A percentile compares a stretch with the other conserved stretches of the same genome.
These are phyloP conservation scores for Coranthus polyacanthus DNA, from an alignment of 2,797 vertebrate species.

Conservation along the genomic window DNA sequence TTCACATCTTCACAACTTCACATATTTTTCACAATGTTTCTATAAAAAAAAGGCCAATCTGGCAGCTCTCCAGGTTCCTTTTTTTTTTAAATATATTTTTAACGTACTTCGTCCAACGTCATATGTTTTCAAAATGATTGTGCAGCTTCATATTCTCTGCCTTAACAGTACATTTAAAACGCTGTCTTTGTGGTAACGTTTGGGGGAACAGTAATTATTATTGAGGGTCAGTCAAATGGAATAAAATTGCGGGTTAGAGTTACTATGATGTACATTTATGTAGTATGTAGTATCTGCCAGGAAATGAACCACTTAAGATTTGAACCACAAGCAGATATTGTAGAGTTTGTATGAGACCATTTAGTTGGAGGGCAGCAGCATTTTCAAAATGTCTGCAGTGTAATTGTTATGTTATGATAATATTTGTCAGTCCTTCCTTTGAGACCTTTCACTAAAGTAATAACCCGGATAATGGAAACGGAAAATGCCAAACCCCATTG, in stretches of 20 bases:
- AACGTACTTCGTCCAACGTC: constrained; percentile 43
- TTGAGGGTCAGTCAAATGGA: constrained; percentile 43
- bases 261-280: constrained; percentile 49
- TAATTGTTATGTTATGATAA: too few species aligned
- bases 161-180: constrained; percentile 12
- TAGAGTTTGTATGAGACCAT: constrained; percentile 40
- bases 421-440: not conserved
- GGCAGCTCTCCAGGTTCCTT: too few species aligned
- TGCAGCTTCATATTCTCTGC: constrained; percentile 31
- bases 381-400: constrained; percentile 4
- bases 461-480: not conserved
- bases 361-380: constrained; percentile 13
- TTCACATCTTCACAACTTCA: too few species aligned
- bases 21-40: constrained; percentile 32
- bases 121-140: constrained; percentile 54
- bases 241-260: constrained; percentile 56
- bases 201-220: constrained; percentile 43
- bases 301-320: constrained; percentile 62
- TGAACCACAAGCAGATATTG: constrained; percentile 42
- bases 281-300: constrained; percentile 44
- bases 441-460: not conserved
- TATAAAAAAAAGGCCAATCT: too few species aligned
- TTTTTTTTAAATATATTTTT: too few species aligned
- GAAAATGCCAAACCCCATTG: not conserved
- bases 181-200: constrained; percentile 41